A percentile compares a stretch with the other conserved stretches of the same genome.
phyloP scores from a whole-genome alignment of 2,113 vertebrate genomes.

The Camelus dromedarius region DNA sequence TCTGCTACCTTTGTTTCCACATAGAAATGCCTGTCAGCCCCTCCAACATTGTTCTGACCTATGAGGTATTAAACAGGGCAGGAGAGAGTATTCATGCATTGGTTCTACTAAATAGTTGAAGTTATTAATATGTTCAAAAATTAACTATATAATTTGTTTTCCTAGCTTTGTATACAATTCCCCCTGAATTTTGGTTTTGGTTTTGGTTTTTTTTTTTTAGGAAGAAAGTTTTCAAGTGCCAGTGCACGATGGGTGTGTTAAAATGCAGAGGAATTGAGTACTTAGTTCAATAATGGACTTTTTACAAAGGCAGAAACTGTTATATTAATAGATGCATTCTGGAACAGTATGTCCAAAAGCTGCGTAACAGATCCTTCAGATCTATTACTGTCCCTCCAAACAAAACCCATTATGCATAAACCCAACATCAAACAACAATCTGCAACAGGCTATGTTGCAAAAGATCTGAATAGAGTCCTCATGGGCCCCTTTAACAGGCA shows the following conservation, averaged over 20 bases:
- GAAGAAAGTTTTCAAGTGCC: neutral
- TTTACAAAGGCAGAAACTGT: slow-evolving; percentile 73
- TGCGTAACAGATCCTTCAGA: slow-evolving; percentile 55
- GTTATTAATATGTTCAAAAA: neutral
- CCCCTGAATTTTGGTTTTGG: neutral
- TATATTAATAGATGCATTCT: slow-evolving; percentile 71
- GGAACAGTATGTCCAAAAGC: slow-evolving; percentile 66
- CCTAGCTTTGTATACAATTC: neutral
- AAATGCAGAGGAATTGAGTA: neutral
- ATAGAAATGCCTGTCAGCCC: neutral
- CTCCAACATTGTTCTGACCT: neutral
- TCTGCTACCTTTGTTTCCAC: neutral
- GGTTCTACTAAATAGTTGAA: neutral
- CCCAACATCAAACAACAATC: slow-evolving; percentile 35
- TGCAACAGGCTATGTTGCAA: neutral
- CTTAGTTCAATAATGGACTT: slow-evolving; percentile 67
- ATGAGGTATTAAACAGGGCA: neutral
- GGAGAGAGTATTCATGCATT: neutral
- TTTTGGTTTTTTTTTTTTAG: neutral
- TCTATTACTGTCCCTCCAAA: slow-evolving; percentile 35
- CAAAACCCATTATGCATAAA: slow-evolving; percentile 32
- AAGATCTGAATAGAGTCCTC: neutral
- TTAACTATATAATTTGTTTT: slow-evolving; percentile 33
- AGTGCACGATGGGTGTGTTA: neutral
- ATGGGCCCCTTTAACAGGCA: neutral